phyloP scores from a whole-genome alignment of 2,797 vertebrate species.

The Bufotes viridis region DNA sequence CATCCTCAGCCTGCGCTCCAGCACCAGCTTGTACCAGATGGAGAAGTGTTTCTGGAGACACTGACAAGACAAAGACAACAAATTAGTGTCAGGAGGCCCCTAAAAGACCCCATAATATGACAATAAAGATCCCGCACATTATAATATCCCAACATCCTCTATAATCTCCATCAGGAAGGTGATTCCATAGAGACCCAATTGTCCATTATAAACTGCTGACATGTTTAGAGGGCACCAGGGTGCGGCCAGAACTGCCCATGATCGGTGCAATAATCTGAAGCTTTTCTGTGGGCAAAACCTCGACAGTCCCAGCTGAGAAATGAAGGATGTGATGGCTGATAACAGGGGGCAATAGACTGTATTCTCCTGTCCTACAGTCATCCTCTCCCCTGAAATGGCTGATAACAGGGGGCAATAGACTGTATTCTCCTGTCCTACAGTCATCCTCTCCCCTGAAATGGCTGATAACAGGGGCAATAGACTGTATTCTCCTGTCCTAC shows the following conservation, averaged over 20 bases:
- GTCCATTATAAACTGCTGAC: not conserved
- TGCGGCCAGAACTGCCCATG: not conserved
- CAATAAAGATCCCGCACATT: not conserved
- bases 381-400: no score
- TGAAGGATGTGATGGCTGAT: not conserved
- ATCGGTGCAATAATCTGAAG: not conserved
- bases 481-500: no score
- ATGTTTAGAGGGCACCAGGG: not conserved
- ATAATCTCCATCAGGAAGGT: not conserved
- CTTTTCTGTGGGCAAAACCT: no score
- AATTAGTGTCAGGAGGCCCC: not conserved
- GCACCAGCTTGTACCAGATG: constrained; percentile 84
- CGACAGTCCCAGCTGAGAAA: no score
- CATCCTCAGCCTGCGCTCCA: constrained; percentile 81
- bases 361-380: not conserved
- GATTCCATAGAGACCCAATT: no score
- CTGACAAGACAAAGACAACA: constrained; percentile 69
- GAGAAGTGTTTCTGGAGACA: constrained; percentile 89
- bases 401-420: not conserved
- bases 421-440: not conserved
- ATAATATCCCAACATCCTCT: not conserved
- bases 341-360: not conserved
- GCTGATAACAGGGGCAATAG: no score
- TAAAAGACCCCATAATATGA: not conserved
- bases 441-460: no score